A percentile compares a stretch with the other conserved stretches of the same genome.
Conservation (phyloP, 2,113 vertebrate species). For the Chionomys nivalis region DNA sequence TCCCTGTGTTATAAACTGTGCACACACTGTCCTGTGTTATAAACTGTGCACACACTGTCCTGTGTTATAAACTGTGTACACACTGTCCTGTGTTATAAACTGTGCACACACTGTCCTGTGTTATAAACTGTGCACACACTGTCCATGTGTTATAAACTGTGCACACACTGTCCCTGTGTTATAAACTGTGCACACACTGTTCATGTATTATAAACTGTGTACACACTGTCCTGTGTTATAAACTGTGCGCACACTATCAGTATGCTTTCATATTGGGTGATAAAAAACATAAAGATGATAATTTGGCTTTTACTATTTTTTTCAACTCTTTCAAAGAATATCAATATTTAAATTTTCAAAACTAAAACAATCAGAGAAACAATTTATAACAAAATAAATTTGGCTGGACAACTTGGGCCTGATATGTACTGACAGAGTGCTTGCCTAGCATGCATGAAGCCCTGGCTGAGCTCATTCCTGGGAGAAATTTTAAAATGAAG, state of each 20-base stretch:
- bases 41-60: not conserved
- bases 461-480: not conserved
- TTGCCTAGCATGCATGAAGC: not conserved
- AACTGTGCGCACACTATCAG: not conserved
- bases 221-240: not conserved
- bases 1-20: too few relatives aligned
- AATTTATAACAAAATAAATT: not conserved
- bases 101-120: too few relatives aligned
- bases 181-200: not conserved
- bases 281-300: not conserved
- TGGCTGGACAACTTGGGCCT: not conserved
- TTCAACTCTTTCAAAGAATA: not conserved
- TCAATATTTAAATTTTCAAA: conserved; percentile 6
- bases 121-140: too few relatives aligned
- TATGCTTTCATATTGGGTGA: not conserved
- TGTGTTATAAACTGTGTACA: not conserved
- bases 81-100: too few relatives aligned
- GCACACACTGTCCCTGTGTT: not conserved
- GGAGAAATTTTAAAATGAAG: not conserved
- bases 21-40: not conserved
- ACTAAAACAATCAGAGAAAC: not conserved
- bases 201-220: too few relatives aligned
- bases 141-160: not conserved
- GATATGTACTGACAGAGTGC: too few relatives aligned
- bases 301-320: conserved; percentile 26